Percentiles rank a stretch among this genome's conserved stretches.
These are phyloP conservation scores for Melinaea menophilus DNA, from an alignment of 2,888 invertebrate species.

Conservation along the genomic window DNA sequence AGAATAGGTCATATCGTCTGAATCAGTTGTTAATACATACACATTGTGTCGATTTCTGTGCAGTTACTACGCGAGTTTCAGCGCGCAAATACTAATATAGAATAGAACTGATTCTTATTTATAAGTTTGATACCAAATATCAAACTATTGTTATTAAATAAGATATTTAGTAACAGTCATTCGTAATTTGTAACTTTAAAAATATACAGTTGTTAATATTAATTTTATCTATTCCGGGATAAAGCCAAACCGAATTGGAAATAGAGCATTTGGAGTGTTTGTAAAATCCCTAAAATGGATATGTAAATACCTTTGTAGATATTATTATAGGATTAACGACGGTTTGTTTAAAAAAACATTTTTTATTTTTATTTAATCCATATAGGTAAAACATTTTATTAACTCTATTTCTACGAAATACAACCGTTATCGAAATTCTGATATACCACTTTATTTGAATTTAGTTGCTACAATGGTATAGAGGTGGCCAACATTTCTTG, in stretches of 20 bases:
- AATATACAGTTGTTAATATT: no score
- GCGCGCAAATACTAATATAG: no score
- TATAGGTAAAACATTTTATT: neutral
- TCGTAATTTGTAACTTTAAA: no score
- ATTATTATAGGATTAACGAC: neutral
- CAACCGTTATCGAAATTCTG: neutral
- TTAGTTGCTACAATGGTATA: constrained; percentile 7
- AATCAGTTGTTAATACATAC: no score
- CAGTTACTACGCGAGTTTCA: no score
- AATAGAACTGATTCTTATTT: no score
- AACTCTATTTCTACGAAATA: neutral
- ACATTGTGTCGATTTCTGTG: no score
- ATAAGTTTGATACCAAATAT: no score
- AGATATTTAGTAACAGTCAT: no score
- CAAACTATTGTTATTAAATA: no score
- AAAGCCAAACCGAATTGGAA: neutral
- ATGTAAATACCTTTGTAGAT: neutral
- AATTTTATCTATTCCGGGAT: neutral
- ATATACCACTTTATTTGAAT: constrained; percentile 5
- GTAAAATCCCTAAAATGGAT: neutral
- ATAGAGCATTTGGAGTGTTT: neutral
- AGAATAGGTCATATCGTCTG: no score
- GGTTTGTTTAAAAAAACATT: neutral
- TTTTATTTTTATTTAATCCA: neutral
- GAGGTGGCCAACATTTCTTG: constrained; percentile 14